phyloP scores from a whole-genome alignment of 2,113 vertebrate species.

The Paralichthys olivaceus region DNA sequence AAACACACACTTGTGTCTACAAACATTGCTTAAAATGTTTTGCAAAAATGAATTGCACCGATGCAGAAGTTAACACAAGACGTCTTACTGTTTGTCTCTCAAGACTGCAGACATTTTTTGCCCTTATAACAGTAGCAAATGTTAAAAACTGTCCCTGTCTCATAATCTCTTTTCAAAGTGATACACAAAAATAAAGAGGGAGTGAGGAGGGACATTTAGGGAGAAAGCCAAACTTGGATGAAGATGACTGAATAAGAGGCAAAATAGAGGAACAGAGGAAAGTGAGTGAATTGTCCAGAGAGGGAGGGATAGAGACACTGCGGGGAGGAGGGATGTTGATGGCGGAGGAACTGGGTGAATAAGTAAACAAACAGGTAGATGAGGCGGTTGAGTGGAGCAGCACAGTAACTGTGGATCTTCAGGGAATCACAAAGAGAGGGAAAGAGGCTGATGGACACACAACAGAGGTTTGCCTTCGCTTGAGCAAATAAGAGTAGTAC shows the following conservation, averaged over 20 bases:
- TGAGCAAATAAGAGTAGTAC: constrained; percentile 32
- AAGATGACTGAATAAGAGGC: constrained; percentile 10
- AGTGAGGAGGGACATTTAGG: not conserved
- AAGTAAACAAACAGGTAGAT: constrained; percentile 73
- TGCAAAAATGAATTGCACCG: too few relatives aligned
- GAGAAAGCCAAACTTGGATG: constrained; percentile 7
- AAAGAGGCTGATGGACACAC: constrained; percentile 43
- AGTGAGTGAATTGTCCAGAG: constrained; percentile 42
- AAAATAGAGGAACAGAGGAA: constrained; percentile 24
- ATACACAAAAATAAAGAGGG: constrained; percentile 13
- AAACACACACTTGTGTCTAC: too few relatives aligned
- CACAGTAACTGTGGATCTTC: constrained; percentile 41
- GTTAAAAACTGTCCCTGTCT: not conserved
- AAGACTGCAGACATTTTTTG: too few relatives aligned
- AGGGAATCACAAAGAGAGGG: constrained; percentile 51
- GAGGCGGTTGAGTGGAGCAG: constrained; percentile 65
- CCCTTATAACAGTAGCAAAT: not conserved
- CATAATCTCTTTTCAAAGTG: not conserved
- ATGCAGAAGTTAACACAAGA: too few relatives aligned
- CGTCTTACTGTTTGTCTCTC: too few relatives aligned
- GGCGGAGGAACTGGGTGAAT: constrained; percentile 60
- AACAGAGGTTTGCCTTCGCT: constrained; percentile 30
- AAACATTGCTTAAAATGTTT: too few relatives aligned
- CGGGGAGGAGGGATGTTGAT: constrained; percentile 42
- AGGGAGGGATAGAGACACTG: constrained; percentile 25